Conservation (phyloP, 2,797 vertebrate species). For the Phalanger gymnotis region DNA sequence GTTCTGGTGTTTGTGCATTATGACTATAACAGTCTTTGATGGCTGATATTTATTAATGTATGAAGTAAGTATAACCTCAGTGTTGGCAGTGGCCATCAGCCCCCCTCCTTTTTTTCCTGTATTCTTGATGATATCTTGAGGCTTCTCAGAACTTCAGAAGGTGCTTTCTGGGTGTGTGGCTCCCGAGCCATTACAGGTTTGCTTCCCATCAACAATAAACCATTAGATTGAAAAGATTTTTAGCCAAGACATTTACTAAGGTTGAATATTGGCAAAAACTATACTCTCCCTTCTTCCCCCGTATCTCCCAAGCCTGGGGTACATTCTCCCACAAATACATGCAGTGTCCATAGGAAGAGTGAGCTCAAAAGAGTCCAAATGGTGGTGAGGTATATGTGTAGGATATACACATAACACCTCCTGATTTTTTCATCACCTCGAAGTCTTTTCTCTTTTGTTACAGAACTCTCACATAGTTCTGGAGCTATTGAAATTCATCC, state of each 20-base stretch:
- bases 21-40: constrained; percentile 9
- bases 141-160: no score
- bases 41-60: constrained; percentile 35
- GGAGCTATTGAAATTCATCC: not conserved
- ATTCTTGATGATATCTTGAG: no score
- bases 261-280: not conserved
- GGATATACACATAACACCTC: not conserved
- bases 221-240: not conserved
- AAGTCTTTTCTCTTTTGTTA: not conserved
- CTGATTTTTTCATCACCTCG: not conserved
- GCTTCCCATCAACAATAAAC: not conserved
- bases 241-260: not conserved
- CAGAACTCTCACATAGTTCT: not conserved
- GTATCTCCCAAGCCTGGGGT: not conserved
- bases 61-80: not conserved
- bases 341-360: not conserved
- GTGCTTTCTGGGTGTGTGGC: no score
- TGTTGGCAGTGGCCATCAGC: no score
- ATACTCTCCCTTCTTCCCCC: not conserved
- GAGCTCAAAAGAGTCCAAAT: not conserved
- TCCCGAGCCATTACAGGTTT: not conserved
- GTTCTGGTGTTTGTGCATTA: constrained; percentile 9
- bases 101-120: no score
- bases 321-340: not conserved
- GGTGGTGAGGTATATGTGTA: not conserved